Base-by-base conservation (phyloP, 2,888 invertebrate species). In the Proisotoma minuta region DNA sequence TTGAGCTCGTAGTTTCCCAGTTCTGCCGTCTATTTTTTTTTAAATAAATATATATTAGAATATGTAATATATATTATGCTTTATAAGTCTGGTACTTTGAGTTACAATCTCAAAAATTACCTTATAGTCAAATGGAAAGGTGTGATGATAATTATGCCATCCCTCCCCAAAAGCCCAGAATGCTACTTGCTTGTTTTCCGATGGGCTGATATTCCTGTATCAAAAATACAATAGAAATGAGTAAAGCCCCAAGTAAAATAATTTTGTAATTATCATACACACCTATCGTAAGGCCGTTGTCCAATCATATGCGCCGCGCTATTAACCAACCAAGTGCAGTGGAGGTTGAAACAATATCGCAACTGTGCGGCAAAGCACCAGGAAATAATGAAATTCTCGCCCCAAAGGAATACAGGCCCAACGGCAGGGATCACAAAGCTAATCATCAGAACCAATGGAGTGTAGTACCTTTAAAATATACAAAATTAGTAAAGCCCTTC, bases 111-210 rank as follows among this genome's bases (percentile, higher is more conserved):
- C n/a, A n/a, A n/a, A n/a, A n/a, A n/a, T n/a, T n/a, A n/a, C n/a
- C n/a, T 34, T 34, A 15, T 34, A 34, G 15, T 34, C 34, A 15
- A 34, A 89, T 0, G 91, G 91, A 78, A 91, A 91, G 22, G 87
- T 86, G 77, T 91, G 91, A 75, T 91, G 91, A 77, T 90, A 91
- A 79, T 91, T 91, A 78, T 91, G 91, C 87, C 89, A 91, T 12
- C 91, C 91, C 76, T 89, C 88, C 22, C 88, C 88, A 50, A 85
- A 80, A 0, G 89, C 86, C 40, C 84, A 78, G 0, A 88, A 74
- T 0, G 90, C 84, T 0, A 93, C 91, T 1, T 81, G 79, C 69
- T 82, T 81, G 76, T 89, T 92, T 78, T 94, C 87, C 0, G 83
- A 80, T 0, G 94, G 91, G 77, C 85, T 87, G 74, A 94, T 87